Conservation (phyloP, 2,888 invertebrate species). For the Watsonalla cultraria region DNA sequence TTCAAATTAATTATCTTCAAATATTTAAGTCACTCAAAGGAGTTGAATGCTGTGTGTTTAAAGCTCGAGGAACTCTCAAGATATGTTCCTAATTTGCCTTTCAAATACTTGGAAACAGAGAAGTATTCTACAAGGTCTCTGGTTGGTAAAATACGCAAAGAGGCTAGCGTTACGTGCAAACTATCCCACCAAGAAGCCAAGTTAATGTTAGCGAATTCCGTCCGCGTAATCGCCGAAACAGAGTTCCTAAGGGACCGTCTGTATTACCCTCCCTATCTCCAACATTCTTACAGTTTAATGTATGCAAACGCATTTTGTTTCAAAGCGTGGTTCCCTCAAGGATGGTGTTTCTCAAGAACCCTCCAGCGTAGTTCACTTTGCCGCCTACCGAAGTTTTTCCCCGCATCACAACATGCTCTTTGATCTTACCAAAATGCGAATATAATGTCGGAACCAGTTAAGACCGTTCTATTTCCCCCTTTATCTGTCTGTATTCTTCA, state of each 20-base stretch:
- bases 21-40: constrained; percentile 51
- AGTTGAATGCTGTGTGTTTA: constrained; percentile 4
- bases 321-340: constrained; percentile 74
- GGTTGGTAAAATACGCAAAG: constrained; percentile 66
- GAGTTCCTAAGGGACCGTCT: constrained; percentile 57
- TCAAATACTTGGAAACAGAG: constrained; percentile 72
- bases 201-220: constrained; percentile 65
- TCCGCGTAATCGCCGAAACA: constrained; percentile 77
- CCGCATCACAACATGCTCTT: constrained; percentile 70
- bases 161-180: constrained; percentile 72
- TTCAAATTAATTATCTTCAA: constrained; percentile 54
- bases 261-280: constrained; percentile 69
- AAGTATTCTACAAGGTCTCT: constrained; percentile 65
- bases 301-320: constrained; percentile 80
- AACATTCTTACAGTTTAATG: constrained; percentile 78
- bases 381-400: constrained; percentile 58
- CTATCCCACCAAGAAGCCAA: constrained; percentile 67
- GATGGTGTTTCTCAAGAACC: constrained; percentile 66
- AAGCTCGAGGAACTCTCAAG: constrained; percentile 46
- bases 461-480: constrained; percentile 52
- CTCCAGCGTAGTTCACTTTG: constrained; percentile 59
- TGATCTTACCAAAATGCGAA: constrained; percentile 75
- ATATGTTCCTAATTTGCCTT: constrained; percentile 73
- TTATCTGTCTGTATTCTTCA: constrained; percentile 50
- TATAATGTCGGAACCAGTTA: constrained; percentile 73